Conservation (phyloP, 30 jellyfish, hydroid and myxozoan species). For the Cassiopea andromeda region DNA sequence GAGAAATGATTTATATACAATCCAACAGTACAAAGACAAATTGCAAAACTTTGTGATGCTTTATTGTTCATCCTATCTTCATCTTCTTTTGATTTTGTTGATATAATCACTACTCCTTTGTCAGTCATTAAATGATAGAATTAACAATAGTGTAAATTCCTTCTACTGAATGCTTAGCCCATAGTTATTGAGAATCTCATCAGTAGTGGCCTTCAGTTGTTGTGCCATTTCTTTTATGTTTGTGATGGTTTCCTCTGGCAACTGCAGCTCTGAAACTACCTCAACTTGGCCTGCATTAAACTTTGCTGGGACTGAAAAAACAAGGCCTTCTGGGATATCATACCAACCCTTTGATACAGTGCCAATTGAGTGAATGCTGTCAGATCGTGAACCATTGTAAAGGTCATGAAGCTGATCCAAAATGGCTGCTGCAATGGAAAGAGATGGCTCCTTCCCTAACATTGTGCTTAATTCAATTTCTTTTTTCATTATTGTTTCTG, state of each 20-base stretch:
- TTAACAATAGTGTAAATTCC: too few relatives aligned
- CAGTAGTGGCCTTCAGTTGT: slow-evolving; percentile 41
- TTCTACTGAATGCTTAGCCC: not conserved
- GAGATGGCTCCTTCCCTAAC: slow-evolving; percentile 7
- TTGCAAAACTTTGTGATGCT: too few relatives aligned
- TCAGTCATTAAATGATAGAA: too few relatives aligned
- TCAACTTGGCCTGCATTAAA: slow-evolving; percentile 36
- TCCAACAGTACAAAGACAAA: too few relatives aligned
- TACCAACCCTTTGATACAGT: slow-evolving; percentile 90
- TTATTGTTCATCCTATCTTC: too few relatives aligned
- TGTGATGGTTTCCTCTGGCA: slow-evolving; percentile 32
- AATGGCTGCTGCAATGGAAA: slow-evolving; percentile 85
- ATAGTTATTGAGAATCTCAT: slow-evolving; percentile 31
- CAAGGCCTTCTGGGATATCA: slow-evolving; percentile 88
- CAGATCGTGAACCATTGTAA: slow-evolving; percentile 56
- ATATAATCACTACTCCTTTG: too few relatives aligned
- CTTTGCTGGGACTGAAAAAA: slow-evolving; percentile 83
- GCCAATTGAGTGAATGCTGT: slow-evolving; percentile 71
- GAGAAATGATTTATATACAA: too few relatives aligned
- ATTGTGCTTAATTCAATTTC: slow-evolving; percentile 4
- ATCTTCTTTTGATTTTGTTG: too few relatives aligned
- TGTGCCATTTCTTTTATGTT: slow-evolving; percentile 42
- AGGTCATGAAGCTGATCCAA: slow-evolving; percentile 78
- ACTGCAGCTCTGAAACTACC: slow-evolving; percentile 37
- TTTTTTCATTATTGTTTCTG: slow-evolving; percentile 15